Percentiles rank a stretch among this genome's conserved stretches.
phyloP scores from a whole-genome alignment of 2,797 vertebrate genomes.

The Geotrypetes seraphini region DNA sequence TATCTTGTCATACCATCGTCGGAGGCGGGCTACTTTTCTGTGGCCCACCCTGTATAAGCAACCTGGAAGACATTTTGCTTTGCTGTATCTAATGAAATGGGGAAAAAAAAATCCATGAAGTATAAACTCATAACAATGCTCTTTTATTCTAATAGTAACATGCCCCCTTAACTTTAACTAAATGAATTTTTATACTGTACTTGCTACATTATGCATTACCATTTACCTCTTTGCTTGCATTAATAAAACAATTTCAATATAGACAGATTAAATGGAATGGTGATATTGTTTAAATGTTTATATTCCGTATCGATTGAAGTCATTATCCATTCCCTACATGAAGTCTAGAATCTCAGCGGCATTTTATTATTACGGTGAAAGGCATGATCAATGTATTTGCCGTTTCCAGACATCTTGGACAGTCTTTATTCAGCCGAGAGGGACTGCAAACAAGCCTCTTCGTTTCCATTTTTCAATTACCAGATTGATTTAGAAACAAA shows the following conservation, averaged over 20 bases:
- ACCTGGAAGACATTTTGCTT: too few relatives aligned
- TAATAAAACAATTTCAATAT: constrained; percentile 1
- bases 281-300: constrained; percentile 1
- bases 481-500: constrained; percentile 3
- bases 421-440: not conserved
- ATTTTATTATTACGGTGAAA: constrained; percentile 1
- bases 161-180: too few relatives aligned
- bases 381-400: not conserved
- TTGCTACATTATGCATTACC: constrained; percentile 23
- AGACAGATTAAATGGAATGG: constrained; percentile 2
- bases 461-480: not conserved
- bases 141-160: too few relatives aligned
- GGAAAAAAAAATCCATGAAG: too few relatives aligned
- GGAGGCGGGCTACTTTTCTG: too few relatives aligned
- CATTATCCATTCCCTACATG: constrained; percentile 20
- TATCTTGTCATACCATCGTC: too few relatives aligned
- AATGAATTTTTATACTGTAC: constrained; percentile 17
- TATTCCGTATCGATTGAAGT: constrained; percentile 16
- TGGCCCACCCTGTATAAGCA: too few relatives aligned
- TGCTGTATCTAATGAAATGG: too few relatives aligned
- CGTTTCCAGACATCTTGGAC: not conserved
- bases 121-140: too few relatives aligned
- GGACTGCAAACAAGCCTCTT: not conserved
- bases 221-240: constrained; percentile 1
- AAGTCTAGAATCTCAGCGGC: constrained; percentile 1